Evolutionary conservation across 2,888 invertebrate species (phyloP), one percentile per base, ranked within the genome.

Genomic region (Tiphia femorata): DNA sequence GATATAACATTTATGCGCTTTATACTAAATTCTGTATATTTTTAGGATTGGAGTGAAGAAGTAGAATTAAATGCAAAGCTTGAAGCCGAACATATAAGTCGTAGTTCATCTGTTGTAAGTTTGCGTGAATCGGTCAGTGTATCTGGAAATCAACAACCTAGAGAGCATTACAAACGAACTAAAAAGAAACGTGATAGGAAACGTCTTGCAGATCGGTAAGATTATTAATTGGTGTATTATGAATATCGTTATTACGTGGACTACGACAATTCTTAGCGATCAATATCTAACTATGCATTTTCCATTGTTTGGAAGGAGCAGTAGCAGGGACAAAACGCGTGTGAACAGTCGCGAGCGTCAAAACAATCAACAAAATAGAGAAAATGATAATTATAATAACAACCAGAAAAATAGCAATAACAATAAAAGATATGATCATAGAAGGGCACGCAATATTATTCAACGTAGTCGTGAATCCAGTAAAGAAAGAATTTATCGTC

Each of bases 41-140:
- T 41, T 33, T 60, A 87, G 86, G 87, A 88, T 78, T 89, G 89
- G 89, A 87, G 86, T 62, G 88, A 88, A 77, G 89, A 88, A 77
- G 88, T 88, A 14, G 88, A 89, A 75, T 72, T 86, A 51, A 84
- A 83, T 63, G 86, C 85, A 59, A 83, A 82, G 57, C 71, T 85
- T 46, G 85, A 86, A 67, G 84, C 84, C 19, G 86, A 86, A 76
- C 82, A 83, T 60, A 62, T 85, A 62, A 87, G 87, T 19, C 84
- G 87, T 54, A 87, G 87, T 70, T 87, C 87, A 2, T 88, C 87
- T 5, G 80, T 86, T 37, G 75, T 84, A 38, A 87, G 87, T 76
- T 82, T 87, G 47, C 75, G 76, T 6, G 84, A 83, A 62, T 76
- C 72, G 58, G 56, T 70, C 42, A 75, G 70, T 53, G 48, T 68